phyloP scores from a whole-genome alignment of 2,797 vertebrate species.

The Eutrigla gurnardus region DNA sequence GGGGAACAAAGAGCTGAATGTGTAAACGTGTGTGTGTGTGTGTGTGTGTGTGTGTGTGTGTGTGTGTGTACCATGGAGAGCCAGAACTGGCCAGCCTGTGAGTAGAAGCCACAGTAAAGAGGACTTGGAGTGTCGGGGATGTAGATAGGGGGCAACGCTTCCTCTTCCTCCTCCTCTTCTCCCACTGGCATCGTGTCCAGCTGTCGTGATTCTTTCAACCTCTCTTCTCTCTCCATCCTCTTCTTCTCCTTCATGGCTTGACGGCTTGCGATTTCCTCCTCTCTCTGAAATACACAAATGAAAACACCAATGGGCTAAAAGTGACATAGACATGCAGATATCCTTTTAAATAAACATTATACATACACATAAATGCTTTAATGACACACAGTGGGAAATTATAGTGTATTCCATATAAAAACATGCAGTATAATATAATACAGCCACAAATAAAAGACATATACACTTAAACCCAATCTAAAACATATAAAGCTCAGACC shows the following conservation, averaged over 20 bases:
- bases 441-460: not conserved
- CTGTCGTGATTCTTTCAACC: conserved; percentile 73
- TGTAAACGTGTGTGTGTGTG: too few relatives aligned
- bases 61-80: conserved; percentile 88
- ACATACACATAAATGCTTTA: not conserved
- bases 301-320: not conserved
- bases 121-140: conserved; percentile 88
- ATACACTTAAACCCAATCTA: not conserved
- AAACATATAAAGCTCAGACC: conserved; percentile 48
- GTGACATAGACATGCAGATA: too few relatives aligned
- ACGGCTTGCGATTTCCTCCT: conserved; percentile 83
- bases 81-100: conserved; percentile 91
- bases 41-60: not conserved
- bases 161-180: conserved; percentile 76
- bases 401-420: not conserved
- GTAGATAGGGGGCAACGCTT: conserved; percentile 85
- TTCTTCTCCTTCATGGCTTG: conserved; percentile 79
- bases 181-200: conserved; percentile 29
- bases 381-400: not conserved
- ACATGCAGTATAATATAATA: not conserved
- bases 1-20: too few relatives aligned
- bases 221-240: conserved; percentile 71
- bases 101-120: conserved; percentile 93
- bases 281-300: conserved; percentile 80
- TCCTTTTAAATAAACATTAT: not conserved